A percentile compares a stretch with the other conserved stretches of the same genome.
Evolutionary conservation across 2,888 invertebrate species (phyloP).

Genomic region (Prosopocoilus inquinatus): DNA sequence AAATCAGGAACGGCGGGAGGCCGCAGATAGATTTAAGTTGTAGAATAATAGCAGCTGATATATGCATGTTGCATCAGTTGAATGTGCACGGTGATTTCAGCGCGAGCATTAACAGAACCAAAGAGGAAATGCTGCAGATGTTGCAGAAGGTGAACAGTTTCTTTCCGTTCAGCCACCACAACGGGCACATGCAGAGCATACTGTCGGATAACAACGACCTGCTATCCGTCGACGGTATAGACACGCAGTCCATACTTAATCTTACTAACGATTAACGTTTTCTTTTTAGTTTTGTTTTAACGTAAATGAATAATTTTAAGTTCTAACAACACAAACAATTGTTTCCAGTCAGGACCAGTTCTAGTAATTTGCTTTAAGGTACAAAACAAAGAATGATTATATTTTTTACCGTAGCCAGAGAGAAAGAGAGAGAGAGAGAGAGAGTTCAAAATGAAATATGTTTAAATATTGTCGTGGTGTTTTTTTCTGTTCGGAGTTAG

Average conservation of each 20-base stretch:
- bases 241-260: constrained; percentile 68
- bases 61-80: constrained; percentile 48
- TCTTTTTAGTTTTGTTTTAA: constrained; percentile 21
- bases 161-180: constrained; percentile 52
- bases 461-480: too few relatives aligned
- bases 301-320: neutral
- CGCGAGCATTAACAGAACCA: constrained; percentile 30
- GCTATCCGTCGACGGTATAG: constrained; percentile 61
- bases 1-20: constrained; percentile 69
- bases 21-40: constrained; percentile 59
- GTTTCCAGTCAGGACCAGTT: neutral
- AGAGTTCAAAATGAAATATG: too few relatives aligned
- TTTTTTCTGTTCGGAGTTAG: neutral
- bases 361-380: neutral
- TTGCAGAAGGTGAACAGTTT: constrained; percentile 50
- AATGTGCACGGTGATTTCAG: constrained; percentile 27
- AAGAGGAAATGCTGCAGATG: constrained; percentile 44
- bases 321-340: neutral
- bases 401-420: neutral
- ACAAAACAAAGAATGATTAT: neutral
- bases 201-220: constrained; percentile 58
- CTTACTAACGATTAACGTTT: constrained; percentile 59
- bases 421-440: too few relatives aligned
- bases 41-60: constrained; percentile 52
- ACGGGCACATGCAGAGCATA: constrained; percentile 40